Conservation (phyloP, 2,888 invertebrate genomes). For the Lagria hirta region DNA sequence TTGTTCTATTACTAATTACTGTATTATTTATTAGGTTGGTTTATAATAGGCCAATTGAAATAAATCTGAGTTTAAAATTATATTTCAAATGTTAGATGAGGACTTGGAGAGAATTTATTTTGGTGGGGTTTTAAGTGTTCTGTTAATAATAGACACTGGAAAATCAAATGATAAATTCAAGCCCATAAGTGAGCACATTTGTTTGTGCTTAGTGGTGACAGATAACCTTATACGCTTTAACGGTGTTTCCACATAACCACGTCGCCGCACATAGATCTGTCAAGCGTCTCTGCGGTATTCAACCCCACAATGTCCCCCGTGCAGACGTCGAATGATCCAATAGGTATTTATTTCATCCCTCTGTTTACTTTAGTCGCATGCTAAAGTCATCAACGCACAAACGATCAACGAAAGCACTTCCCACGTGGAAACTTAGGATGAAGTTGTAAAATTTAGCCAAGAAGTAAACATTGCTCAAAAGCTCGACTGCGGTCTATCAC, state of each 20-base stretch:
- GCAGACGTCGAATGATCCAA: conserved; percentile 31
- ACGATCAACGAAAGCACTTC: conserved; percentile 31
- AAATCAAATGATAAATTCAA: conserved; percentile 42
- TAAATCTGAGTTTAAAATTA: too few relatives aligned
- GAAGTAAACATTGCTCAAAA: conserved; percentile 19
- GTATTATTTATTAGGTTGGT: too few relatives aligned
- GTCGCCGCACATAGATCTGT: conserved; percentile 46
- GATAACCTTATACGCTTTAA: conserved; percentile 47
- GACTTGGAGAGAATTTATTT: too few relatives aligned
- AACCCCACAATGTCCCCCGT: conserved; percentile 21
- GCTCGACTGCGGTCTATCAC: conserved; percentile 8
- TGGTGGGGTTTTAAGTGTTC: too few relatives aligned
- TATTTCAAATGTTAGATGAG: too few relatives aligned
- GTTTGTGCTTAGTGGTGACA: conserved; percentile 48
- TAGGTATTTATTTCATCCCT: conserved; percentile 42
- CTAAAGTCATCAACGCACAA: conserved; percentile 34
- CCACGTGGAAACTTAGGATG: conserved; percentile 30
- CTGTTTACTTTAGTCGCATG: conserved; percentile 43
- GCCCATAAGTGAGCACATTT: conserved; percentile 42
- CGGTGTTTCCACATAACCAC: conserved; percentile 42
- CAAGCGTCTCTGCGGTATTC: conserved; percentile 35
- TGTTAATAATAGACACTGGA: conserved; percentile 31
- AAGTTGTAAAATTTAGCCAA: conserved; percentile 28
- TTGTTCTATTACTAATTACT: too few relatives aligned
- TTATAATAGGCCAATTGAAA: too few relatives aligned